Percentiles rank a stretch among this genome's conserved stretches.
Evolutionary conservation across 2,888 invertebrate genomes (phyloP).

Genomic region (Idaea biselata): DNA sequence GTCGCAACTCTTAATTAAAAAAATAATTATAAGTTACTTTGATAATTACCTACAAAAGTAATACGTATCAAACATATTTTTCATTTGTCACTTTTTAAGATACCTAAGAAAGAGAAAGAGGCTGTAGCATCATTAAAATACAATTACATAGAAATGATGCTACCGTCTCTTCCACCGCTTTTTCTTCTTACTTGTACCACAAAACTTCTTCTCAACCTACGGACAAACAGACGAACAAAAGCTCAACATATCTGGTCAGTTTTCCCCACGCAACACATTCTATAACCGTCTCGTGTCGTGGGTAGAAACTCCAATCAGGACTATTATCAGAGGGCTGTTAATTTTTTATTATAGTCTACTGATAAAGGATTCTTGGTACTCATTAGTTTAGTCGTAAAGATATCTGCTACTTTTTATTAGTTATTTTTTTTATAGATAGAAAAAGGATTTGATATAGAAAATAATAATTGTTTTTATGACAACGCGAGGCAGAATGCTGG

Average conservation of each 20-base stretch:
- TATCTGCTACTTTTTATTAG: background rate
- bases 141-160: background rate
- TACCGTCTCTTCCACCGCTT: background rate
- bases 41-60: too few species aligned
- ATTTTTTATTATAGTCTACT: constrained; percentile 24
- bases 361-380: constrained; percentile 24
- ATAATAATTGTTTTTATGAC: too few species aligned
- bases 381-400: constrained; percentile 18
- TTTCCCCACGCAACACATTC: constrained; percentile 21
- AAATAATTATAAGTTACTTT: too few species aligned
- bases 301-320: constrained; percentile 47
- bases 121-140: too few species aligned
- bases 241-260: constrained; percentile 21
- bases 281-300: constrained; percentile 15
- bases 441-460: background rate
- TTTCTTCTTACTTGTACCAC: constrained; percentile 19
- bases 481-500: too few species aligned
- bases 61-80: too few species aligned
- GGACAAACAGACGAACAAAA: constrained; percentile 47
- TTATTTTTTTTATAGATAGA: background rate
- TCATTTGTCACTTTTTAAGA: too few species aligned
- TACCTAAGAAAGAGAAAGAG: too few species aligned
- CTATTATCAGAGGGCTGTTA: constrained; percentile 31
- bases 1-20: too few species aligned
- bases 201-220: constrained; percentile 37